Base-by-base conservation (phyloP, 1,140 invertebrate species). In the Schlechtendalia chinensis region DNA sequence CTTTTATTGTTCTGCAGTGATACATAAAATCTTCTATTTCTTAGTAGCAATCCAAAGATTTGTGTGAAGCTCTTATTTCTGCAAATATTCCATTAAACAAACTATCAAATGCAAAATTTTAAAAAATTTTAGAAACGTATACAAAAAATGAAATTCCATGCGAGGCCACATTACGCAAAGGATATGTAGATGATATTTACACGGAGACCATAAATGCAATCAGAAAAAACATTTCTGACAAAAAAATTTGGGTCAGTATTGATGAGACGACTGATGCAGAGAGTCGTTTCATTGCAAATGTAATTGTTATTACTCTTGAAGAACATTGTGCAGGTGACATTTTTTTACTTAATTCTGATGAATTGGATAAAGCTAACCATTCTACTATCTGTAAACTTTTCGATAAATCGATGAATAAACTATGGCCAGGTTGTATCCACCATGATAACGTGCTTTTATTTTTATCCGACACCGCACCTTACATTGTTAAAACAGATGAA, bases 401-500 rank as follows among this genome's bases (percentile, higher is more conserved):
- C 24, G 45, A 79, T 45, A 32, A 32, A 19, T 45, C 54, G 16
- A 79, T 79, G 75, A 79, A 11, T 24, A 27, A 63, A 39, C 27
- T 79, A 24, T 79, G 75, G 58, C 75, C 75, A 17, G 19, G 3
- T n/a, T n/a, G 75, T 79, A 59, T 79, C 17, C 19, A 79, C 6
- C 75, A 79, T 79, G 27, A 10, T 4, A 79, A 79, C 22, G 75
- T 79, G 47, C 56, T 79, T 24, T 61, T 79, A 47, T 79, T 79
- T 22, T 29, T 79, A 32, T 39, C n/a, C n/a, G n/a, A n/a, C n/a
- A n/a, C n/a, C n/a, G n/a, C n/a, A n/a, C n/a, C 75, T 39, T 79
- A 79, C 53, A 79, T 79, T 56, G 27, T 61, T 17, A 79, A 79
- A 79, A 5, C 75, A 12, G 58, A n/a, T n/a, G n/a, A 19, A 61